Evolutionary conservation across 92 coral and sea anemone species (phyloP), one percentile per base, ranked within the genome.

Genomic region (Anthopleura xanthogrammica): DNA sequence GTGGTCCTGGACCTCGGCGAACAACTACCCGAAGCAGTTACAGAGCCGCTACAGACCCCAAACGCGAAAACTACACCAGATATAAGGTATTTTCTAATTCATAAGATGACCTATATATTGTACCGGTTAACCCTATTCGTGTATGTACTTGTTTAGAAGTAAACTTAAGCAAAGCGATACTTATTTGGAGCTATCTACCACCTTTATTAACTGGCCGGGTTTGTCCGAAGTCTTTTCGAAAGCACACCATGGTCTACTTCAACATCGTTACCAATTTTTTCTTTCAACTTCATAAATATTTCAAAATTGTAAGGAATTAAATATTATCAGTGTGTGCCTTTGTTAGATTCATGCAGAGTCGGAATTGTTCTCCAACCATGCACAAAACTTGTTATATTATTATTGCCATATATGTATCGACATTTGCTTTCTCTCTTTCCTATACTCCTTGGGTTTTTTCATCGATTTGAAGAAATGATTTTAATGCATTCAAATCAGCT

Each of bases 241-340:
- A 12, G 36, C 41, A 68, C 17, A 14, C 7, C 17, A 54, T 12
- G 74, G 5, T 29, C 7, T 11, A 23, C 8, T 5, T 68, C 12
- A 29, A 23, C 42, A 7, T 62, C 74, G 5, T 68, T 68, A 12
- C 74, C 13, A 12, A 3, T 64, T 5, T n/a, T 22, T 29, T 64
- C 36, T 8, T 23, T 40, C 3, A 29, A 29, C 60, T 62, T 23
- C 83, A 72, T 80, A 64, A 80, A 80, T 62, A 80, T 62, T 62
- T 41, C 24, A 80, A 80, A 65, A 58, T 80, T 80, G 83, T 48
- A 42, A 39, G 70, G 83, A 72, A 80, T 77, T 58, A 79, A 29
- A 60, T 36, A 64, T 54, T 39, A 39, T 56, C 72, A 57, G 52
- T 52, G 43, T 68, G 41, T 29, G 74, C 41, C 74, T 23, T 68